phyloP scores from a whole-genome alignment of 2,113 vertebrate genomes.

The Shinisaurus crocodilurus region DNA sequence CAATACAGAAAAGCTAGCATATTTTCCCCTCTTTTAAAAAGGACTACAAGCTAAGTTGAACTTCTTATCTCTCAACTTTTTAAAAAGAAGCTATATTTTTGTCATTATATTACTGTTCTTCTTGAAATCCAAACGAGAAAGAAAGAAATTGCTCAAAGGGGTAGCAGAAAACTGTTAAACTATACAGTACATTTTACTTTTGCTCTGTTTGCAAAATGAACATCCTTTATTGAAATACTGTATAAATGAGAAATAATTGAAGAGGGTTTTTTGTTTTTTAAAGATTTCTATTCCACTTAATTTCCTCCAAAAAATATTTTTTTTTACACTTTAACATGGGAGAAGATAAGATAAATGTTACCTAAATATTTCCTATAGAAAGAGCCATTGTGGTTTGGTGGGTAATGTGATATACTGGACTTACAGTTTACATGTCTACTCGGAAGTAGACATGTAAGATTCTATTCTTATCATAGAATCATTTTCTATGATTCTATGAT shows the following conservation, averaged over 20 bases:
- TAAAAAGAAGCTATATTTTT: conserved; percentile 74
- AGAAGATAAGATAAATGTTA: neutral
- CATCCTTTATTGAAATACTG: conserved; percentile 13
- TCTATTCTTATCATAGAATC: no score
- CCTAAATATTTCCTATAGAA: neutral
- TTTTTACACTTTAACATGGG: neutral
- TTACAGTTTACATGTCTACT: no score
- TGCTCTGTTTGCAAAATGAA: conserved; percentile 59
- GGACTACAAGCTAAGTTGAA: conserved; percentile 73
- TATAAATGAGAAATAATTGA: neutral
- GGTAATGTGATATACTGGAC: neutral
- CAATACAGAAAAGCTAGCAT: conserved; percentile 71
- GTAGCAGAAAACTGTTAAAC: conserved; percentile 30
- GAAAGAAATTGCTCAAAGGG: conserved; percentile 58
- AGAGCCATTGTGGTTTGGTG: neutral
- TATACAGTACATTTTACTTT: conserved; percentile 52
- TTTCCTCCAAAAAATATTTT: neutral
- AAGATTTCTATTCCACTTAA: neutral
- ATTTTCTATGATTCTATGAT: no score
- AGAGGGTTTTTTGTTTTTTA: neutral
- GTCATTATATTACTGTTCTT: conserved; percentile 56
- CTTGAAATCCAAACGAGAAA: conserved; percentile 62
- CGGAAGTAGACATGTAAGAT: no score
- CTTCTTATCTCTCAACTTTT: conserved; percentile 60
- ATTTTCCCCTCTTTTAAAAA: conserved; percentile 73